Base-by-base conservation (phyloP, 2,797 vertebrate species). In the Sebastes steindachneri region DNA sequence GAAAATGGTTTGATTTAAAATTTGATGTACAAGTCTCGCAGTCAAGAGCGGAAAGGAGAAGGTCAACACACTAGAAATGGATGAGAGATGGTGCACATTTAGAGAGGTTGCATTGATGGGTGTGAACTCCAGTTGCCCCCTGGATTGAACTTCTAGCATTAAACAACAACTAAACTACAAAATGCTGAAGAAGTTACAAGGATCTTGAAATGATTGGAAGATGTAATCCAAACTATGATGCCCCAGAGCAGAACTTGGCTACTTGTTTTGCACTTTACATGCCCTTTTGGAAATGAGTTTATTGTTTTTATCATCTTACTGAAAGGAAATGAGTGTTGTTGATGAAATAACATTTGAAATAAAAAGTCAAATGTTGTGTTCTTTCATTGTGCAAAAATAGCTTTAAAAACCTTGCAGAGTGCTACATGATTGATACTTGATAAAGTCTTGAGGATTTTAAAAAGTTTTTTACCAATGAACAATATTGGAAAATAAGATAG, bases 1-100 rank as follows among this genome's bases (percentile, higher is more conserved):
- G 37, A 41, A 41, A 41, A 66, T 45, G 9, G 7, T 79, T 72
- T 82, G 21, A 51, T 85, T 81, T 75, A 48, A 77, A 77, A 67
- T 55, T 81, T 12, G 9, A 79, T 79, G 69, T 57, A n/a, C 64
- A 59, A 29, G 17, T 79, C 51, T 77, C 0, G 3, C 25, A 76
- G 71, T 70, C 73, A 73, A 68, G 57, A 65, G 45, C 70, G 59
- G 69, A 79, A 33, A 25, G n/a, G 21, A 60, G 31, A 28, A 60
- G 71, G 76, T 80, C 45, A 57, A 28, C 26, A 5, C 28, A 9
- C n/a, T 31, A 51, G 69, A 69, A 60, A 60, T 26, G 28, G 28
- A 83, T 70, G 64, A 68, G 35, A 59, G n/a, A 37, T 53, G 59
- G 59, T 29, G 48, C 11, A 3, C 65, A 31, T 69, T 75, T 25